Evolutionary conservation across 2,797 vertebrate genomes (phyloP), one percentile per base, ranked within the genome.

Genomic region (Podarcis siculus): DNA sequence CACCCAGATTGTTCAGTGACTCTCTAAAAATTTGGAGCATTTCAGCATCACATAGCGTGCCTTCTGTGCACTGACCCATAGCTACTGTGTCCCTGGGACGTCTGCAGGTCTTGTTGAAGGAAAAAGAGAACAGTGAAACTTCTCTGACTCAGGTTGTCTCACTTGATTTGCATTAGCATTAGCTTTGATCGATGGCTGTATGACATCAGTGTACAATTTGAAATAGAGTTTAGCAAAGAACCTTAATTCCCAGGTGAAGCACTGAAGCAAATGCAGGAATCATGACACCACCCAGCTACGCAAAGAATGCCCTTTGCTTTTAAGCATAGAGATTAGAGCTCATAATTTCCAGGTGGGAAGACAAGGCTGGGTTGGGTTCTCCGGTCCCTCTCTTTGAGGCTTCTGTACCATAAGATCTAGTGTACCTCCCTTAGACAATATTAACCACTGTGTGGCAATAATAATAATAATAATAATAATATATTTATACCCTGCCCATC

Each of bases 141-240:
- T 69, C 1, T 73, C n/a, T 66, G 45, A 49, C 23, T 30, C 67
- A 4, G 21, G 67, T 19, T n/a, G 49, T 35, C 35, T 21, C 79
- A 30, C 32, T 85, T 1, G 55, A 0, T 23, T 82, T 87, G 32
- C n/a, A 4, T 13, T 45, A 37, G n/a, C 35, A 79, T 27, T 27
- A 35, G 8, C 42, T 42, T 42, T 42, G 21, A 2, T 27, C 10
- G 21, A 0, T 0, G 5, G 39, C 19, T 21, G 1, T 12, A 25
- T 77, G 30, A 30, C 17, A 61, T 3, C 10, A 30, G 12, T 1
- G 17, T 45, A 45, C 30, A 27, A 49, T 75, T 49, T 80, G n/a
- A 66, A 80, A 25, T 30, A 35, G 55, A 66, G 27, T 8, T 67
- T 85, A 67, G 55, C 23, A 21, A 30, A 75, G 32, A 66, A 37